Conservation (phyloP, 2,888 invertebrate species). For the Amblyjoppa proteus region DNA sequence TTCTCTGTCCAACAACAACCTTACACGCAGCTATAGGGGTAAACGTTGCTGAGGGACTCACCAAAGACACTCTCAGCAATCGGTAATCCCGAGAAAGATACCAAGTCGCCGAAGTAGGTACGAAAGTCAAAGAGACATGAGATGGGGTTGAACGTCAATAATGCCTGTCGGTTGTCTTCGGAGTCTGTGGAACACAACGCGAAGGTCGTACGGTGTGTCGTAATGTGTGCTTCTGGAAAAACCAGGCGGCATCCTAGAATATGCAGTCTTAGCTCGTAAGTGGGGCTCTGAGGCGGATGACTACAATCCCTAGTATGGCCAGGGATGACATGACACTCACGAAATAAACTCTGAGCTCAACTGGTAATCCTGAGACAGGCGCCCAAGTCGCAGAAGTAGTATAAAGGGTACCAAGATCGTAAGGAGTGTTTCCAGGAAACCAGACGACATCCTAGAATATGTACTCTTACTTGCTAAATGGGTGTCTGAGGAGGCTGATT, state of each 20-base stretch:
- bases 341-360: background rate
- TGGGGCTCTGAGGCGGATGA: no score
- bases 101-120: background rate
- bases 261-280: no score
- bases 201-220: no score
- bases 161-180: no score
- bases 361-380: background rate
- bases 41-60: background rate
- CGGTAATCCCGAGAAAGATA: background rate
- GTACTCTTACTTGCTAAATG: background rate
- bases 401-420: background rate
- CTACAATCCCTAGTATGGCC: no score
- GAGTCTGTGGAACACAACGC: no score
- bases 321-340: background rate
- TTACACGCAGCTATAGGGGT: no score
- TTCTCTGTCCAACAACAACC: no score
- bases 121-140: no score
- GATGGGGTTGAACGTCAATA: no score
- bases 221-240: no score
- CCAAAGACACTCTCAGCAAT: background rate
- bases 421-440: background rate
- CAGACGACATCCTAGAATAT: background rate
- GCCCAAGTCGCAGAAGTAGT: background rate
- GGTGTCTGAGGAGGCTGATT: background rate
- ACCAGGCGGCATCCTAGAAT: no score